phyloP scores from a whole-genome alignment of 2,888 invertebrate species.

The Apodemia duryi region DNA sequence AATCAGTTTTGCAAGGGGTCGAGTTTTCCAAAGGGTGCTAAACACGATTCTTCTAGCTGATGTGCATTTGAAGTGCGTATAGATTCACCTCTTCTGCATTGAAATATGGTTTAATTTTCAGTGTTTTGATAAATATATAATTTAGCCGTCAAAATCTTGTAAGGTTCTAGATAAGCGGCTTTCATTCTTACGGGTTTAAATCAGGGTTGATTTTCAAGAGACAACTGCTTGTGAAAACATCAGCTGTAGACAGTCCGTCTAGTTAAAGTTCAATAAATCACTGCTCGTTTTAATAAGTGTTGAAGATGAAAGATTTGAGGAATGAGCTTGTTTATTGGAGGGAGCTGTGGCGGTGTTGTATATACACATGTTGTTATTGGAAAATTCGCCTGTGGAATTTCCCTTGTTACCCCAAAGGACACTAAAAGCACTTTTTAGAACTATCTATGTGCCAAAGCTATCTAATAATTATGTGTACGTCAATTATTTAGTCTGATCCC shows the following conservation, averaged over 20 bases:
- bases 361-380: not conserved
- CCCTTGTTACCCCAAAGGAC: not conserved
- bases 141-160: conserved; percentile 14
- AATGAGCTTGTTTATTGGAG: conserved; percentile 44
- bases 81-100: conserved; percentile 19
- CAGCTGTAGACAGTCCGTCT: conserved; percentile 36
- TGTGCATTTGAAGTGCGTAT: conserved; percentile 14
- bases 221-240: conserved; percentile 19
- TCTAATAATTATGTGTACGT: too few relatives aligned
- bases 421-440: too few relatives aligned
- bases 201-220: conserved; percentile 27
- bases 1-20: conserved; percentile 45
- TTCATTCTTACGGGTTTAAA: conserved; percentile 17
- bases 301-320: conserved; percentile 43
- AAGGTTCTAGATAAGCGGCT: not conserved
- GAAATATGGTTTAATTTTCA: conserved; percentile 21
- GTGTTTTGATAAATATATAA: not conserved
- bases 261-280: conserved; percentile 54
- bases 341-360: conserved; percentile 25
- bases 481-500: too few relatives aligned
- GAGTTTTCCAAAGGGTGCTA: conserved; percentile 44
- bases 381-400: not conserved
- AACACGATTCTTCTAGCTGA: conserved; percentile 37
- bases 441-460: too few relatives aligned
- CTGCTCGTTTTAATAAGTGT: conserved; percentile 61